These are phyloP conservation scores for Drosophila pachea DNA, from an alignment of 1,140 invertebrate genomes.

Conservation along the genomic window DNA sequence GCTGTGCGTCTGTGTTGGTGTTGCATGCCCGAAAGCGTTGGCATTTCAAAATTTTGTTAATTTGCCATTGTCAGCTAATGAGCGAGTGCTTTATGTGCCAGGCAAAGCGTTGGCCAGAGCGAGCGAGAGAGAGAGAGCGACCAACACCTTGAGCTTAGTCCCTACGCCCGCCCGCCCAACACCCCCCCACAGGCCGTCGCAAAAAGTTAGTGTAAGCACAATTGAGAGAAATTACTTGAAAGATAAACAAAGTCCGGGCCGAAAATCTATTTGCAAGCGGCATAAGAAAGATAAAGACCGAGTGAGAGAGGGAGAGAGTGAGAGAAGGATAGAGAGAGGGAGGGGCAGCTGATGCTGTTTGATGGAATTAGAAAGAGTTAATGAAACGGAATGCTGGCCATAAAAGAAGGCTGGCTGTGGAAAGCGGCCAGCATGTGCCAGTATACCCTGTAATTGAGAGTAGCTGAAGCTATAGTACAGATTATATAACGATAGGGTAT, in stretches of 20 bases:
- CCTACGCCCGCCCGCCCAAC: too few species aligned
- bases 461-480: too few species aligned
- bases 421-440: too few species aligned
- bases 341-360: neutral
- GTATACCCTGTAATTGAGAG: too few species aligned
- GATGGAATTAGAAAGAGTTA: too few species aligned
- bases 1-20: slow-evolving; percentile 10
- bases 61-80: slow-evolving; percentile 45
- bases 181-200: too few species aligned
- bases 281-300: neutral
- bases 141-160: neutral
- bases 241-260: slow-evolving; percentile 4
- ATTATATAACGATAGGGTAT: too few species aligned
- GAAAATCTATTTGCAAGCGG: slow-evolving; percentile 2
- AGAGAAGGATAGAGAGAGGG: neutral
- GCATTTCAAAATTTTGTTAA: slow-evolving; percentile 33
- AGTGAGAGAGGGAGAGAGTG: neutral
- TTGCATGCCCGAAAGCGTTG: slow-evolving; percentile 13
- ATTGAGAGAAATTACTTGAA: slow-evolving; percentile 5
- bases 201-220: slow-evolving; percentile 16
- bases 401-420: too few species aligned
- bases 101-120: neutral
- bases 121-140: neutral
- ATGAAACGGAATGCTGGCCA: too few species aligned
- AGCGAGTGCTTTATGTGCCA: slow-evolving; percentile 12